phyloP scores from a whole-genome alignment of 1,140 invertebrate genomes.

The Cataglyphis hispanica region DNA sequence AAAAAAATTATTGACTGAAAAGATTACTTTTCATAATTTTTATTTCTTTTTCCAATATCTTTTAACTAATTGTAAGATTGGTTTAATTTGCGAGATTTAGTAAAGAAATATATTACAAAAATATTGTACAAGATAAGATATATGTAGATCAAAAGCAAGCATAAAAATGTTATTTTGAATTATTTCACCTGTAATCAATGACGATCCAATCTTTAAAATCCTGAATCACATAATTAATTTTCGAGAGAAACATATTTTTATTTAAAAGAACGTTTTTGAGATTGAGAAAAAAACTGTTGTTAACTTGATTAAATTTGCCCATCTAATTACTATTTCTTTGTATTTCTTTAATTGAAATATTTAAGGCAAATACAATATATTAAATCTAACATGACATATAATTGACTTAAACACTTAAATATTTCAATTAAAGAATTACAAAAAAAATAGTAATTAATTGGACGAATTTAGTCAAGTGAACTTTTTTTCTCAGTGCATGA shows the following conservation, averaged over 20 bases:
- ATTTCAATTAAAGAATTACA: too few relatives aligned
- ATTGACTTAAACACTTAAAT: too few relatives aligned
- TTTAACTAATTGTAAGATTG: constrained; percentile 1
- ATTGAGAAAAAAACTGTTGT: too few relatives aligned
- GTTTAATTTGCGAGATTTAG: background rate
- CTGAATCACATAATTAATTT: background rate
- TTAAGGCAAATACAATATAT: too few relatives aligned
- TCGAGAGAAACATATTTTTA: background rate
- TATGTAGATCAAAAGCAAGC: background rate
- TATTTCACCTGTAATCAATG: background rate
- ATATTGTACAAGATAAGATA: background rate
- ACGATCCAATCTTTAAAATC: background rate
- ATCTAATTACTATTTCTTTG: too few relatives aligned
- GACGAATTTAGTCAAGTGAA: too few relatives aligned
- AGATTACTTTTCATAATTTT: background rate
- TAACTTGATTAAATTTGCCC: too few relatives aligned
- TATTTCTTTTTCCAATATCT: background rate
- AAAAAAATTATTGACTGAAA: background rate
- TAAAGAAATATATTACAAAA: background rate
- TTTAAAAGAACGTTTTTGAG: background rate
- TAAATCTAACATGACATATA: too few relatives aligned
- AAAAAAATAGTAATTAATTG: too few relatives aligned
- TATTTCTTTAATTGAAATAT: too few relatives aligned
- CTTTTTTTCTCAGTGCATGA: too few relatives aligned
- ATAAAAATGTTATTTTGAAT: background rate